phyloP scores from a whole-genome alignment of 2,797 vertebrate species.

The Typhlichthys eigenmanni region DNA sequence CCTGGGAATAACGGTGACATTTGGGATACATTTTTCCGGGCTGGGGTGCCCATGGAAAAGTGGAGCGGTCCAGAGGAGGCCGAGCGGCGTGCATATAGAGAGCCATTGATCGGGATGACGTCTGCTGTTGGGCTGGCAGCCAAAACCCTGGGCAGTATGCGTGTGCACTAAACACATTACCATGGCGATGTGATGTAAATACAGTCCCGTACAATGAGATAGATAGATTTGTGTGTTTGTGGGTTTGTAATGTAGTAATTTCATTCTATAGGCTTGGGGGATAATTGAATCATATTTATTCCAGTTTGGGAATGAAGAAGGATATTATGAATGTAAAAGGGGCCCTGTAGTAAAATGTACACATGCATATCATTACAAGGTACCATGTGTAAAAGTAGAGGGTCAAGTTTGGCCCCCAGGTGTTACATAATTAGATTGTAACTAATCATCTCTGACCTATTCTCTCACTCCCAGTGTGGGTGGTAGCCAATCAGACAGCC shows the following conservation, averaged over 20 bases:
- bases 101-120: conserved; percentile 34
- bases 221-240: conserved; percentile 17
- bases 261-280: conserved; percentile 6
- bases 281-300: no score
- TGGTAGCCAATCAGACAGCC: no score
- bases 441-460: no score
- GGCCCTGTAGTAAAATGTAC: no score
- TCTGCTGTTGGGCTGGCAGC: not conserved
- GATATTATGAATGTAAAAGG: no score
- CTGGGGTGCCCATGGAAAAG: conserved; percentile 65
- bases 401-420: no score
- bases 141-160: not conserved
- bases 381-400: no score
- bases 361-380: no score
- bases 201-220: not conserved
- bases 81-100: conserved; percentile 20
- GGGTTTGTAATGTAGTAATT: conserved; percentile 21
- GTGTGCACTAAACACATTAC: conserved; percentile 5
- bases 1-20: conserved; percentile 68
- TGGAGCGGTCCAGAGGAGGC: conserved; percentile 36
- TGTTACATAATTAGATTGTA: no score
- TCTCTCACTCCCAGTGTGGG: no score
- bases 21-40: conserved; percentile 64
- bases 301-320: no score
- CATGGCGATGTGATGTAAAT: not conserved